Evolutionary conservation across 2,888 invertebrate genomes (phyloP).

Genomic region (Gonocerus acuteangulatus): DNA sequence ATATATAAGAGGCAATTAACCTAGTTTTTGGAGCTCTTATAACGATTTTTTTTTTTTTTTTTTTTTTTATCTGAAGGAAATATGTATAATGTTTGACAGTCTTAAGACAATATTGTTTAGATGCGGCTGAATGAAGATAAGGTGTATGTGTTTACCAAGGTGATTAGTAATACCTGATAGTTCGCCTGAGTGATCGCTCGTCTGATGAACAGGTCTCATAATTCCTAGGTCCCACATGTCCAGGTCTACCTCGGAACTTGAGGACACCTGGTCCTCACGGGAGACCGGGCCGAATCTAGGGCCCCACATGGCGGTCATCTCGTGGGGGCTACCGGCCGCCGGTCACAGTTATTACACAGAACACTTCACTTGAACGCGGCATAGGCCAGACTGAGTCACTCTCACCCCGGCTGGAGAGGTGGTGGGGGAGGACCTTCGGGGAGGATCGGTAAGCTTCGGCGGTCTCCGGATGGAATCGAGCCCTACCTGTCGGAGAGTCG

Average conservation of each 20-base stretch:
- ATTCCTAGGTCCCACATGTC: slow-evolving; percentile 16
- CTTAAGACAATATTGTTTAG: no score
- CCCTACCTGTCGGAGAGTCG: neutral
- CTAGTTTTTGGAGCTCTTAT: no score
- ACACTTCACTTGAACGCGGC: neutral
- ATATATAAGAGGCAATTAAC: no score
- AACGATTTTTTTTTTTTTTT: no score
- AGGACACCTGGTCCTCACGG: slow-evolving; percentile 22
- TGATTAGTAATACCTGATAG: slow-evolving; percentile 5
- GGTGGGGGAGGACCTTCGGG: neutral
- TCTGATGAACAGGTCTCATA: neutral
- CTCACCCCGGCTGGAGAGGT: neutral
- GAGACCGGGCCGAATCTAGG: slow-evolving; percentile 10
- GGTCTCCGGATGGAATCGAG: no score
- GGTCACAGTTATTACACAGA: no score
- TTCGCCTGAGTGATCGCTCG: slow-evolving; percentile 10
- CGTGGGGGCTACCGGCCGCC: neutral
- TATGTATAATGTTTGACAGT: no score
- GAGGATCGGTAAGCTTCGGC: neutral
- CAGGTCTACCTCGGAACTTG: slow-evolving; percentile 12
- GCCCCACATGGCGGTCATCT: slow-evolving; percentile 21
- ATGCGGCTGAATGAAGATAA: no score
- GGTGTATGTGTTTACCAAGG: no score
- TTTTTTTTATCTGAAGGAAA: no score
- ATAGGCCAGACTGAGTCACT: neutral